Conservation (phyloP, 2,888 invertebrate species). For the Atethmia centrago region DNA sequence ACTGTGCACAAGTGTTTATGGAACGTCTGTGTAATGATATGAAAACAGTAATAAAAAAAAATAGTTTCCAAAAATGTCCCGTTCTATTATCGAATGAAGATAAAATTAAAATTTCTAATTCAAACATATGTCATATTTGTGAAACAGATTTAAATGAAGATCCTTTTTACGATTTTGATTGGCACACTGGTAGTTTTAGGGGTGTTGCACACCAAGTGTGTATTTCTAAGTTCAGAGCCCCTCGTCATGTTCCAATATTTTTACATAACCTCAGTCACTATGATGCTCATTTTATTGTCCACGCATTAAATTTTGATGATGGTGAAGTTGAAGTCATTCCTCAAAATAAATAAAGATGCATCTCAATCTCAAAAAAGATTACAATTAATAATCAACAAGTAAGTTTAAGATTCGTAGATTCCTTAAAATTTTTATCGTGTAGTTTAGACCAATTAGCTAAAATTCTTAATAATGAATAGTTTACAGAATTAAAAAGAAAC, state of each 20-base stretch:
- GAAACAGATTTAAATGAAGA: slow-evolving; percentile 45
- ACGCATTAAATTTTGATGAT: slow-evolving; percentile 57
- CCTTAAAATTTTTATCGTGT: slow-evolving; percentile 23
- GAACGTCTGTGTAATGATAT: slow-evolving; percentile 55
- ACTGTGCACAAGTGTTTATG: slow-evolving; percentile 52
- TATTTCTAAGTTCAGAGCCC: slow-evolving; percentile 56
- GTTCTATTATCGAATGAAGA: slow-evolving; percentile 19
- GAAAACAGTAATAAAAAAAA: slow-evolving; percentile 33
- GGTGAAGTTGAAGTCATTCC: slow-evolving; percentile 53
- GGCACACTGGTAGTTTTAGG: no score
- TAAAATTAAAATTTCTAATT: slow-evolving; percentile 6
- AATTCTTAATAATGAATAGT: no score
- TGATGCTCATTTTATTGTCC: slow-evolving; percentile 59
- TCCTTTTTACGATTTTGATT: slow-evolving; percentile 52
- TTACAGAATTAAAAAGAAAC: no score
- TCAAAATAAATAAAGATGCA: slow-evolving; percentile 69
- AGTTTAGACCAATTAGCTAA: slow-evolving; percentile 15
- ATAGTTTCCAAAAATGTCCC: slow-evolving; percentile 24
- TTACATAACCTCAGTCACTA: slow-evolving; percentile 64
- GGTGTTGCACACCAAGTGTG: no score
- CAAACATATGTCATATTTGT: slow-evolving; percentile 48
- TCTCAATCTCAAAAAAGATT: slow-evolving; percentile 67
- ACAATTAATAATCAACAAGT: slow-evolving; percentile 35
- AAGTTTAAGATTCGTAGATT: slow-evolving; percentile 22
- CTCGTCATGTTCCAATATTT: slow-evolving; percentile 53